phyloP scores from a whole-genome alignment of 2,797 vertebrate genomes.

The Acomys russatus region DNA sequence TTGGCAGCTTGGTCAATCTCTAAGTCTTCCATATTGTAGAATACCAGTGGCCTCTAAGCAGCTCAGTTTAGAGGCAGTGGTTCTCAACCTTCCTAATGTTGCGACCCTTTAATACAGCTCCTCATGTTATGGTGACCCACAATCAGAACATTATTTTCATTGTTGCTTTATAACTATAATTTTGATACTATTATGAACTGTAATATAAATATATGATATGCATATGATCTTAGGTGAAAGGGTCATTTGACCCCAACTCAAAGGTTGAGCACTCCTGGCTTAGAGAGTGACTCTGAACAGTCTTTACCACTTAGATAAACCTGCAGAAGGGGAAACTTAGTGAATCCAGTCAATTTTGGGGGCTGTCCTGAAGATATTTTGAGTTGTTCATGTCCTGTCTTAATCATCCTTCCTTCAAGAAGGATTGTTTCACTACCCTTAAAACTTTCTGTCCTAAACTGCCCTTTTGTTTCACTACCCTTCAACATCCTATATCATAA shows the following conservation, averaged over 20 bases:
- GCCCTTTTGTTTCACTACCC: too few species aligned
- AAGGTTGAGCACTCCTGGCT: too few species aligned
- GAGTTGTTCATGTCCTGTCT: not conserved
- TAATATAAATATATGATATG: not conserved
- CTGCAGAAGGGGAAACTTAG: too few species aligned
- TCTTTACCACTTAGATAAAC: not conserved
- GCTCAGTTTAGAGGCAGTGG: not conserved
- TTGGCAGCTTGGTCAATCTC: too few species aligned
- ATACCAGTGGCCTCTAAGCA: too few species aligned
- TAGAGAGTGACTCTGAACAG: not conserved
- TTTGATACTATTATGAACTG: not conserved
- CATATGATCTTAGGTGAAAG: not conserved
- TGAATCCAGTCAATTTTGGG: not conserved
- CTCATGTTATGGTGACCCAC: not conserved
- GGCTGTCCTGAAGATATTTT: not conserved
- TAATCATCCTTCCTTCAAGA: not conserved
- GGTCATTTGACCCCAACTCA: fast-evolving
- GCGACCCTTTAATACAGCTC: not conserved
- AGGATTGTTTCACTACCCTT: not conserved
- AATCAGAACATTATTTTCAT: not conserved
- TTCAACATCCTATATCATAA: not conserved
- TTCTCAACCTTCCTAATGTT: not conserved
- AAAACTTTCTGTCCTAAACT: not conserved
- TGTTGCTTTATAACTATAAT: not conserved
- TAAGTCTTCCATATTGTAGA: not conserved